A percentile compares a stretch with the other conserved stretches of the same genome.
These are phyloP conservation scores for Hirtodrosophila confusa DNA, from an alignment of 2,888 invertebrate species.

Conservation along the genomic window DNA sequence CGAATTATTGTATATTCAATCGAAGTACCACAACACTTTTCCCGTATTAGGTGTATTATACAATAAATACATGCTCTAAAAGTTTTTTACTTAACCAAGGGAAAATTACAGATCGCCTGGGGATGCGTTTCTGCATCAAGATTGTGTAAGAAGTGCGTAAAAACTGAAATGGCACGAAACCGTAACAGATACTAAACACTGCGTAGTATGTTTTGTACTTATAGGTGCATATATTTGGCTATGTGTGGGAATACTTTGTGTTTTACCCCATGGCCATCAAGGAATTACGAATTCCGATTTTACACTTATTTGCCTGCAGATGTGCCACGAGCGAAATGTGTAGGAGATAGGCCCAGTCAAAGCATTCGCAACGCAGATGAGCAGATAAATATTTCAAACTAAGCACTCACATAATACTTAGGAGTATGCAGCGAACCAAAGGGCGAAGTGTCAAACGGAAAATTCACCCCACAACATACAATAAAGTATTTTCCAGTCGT, in stretches of 20 bases:
- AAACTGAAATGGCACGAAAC: slow-evolving; percentile 62
- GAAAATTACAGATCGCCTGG: slow-evolving; percentile 38
- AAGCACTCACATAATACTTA: neutral
- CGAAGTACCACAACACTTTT: slow-evolving; percentile 3
- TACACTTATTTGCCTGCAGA: slow-evolving; percentile 41
- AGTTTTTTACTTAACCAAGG: slow-evolving; percentile 2
- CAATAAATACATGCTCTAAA: slow-evolving; percentile 13
- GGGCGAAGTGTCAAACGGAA: no score
- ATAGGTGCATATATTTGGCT: slow-evolving; percentile 24
- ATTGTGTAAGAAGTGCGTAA: slow-evolving; percentile 71
- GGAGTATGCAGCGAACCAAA: neutral
- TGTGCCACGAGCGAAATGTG: slow-evolving; percentile 39
- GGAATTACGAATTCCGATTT: slow-evolving; percentile 54
- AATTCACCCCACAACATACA: no score
- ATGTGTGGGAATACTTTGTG: slow-evolving; percentile 54
- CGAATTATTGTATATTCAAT: neutral
- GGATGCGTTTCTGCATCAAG: slow-evolving; percentile 78
- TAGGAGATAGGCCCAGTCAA: slow-evolving; percentile 31
- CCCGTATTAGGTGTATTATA: slow-evolving; percentile 15
- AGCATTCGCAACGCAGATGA: slow-evolving; percentile 20
- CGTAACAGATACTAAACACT: slow-evolving; percentile 63
- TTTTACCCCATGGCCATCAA: slow-evolving; percentile 37
- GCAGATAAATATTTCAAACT: slow-evolving; percentile 6
- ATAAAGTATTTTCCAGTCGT: neutral
- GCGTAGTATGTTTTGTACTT: slow-evolving; percentile 29